phyloP scores from a whole-genome alignment of 2,113 vertebrate genomes.

The Pseudonaja textilis region DNA sequence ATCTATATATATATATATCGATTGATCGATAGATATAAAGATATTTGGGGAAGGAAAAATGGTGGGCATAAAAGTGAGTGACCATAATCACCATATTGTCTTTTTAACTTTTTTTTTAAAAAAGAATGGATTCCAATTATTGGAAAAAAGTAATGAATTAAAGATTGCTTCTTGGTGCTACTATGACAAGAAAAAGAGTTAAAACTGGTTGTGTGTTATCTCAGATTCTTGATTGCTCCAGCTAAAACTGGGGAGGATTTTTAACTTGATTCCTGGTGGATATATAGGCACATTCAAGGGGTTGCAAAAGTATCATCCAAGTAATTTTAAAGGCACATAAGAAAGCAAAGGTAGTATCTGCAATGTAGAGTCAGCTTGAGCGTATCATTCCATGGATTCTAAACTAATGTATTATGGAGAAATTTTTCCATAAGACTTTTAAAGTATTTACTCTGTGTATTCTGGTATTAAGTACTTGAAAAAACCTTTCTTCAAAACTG shows the following conservation, averaged over 20 bases:
- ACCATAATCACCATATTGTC: background rate
- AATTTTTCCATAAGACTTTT: background rate
- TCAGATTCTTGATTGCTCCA: background rate
- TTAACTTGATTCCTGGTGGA: background rate
- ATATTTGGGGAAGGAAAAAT: background rate
- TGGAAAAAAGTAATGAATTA: background rate
- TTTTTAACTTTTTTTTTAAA: background rate
- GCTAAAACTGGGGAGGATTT: background rate
- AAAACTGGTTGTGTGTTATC: background rate
- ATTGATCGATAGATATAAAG: background rate
- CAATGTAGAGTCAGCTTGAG: background rate
- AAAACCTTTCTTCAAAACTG: background rate
- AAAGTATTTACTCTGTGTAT: background rate
- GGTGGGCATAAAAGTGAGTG: background rate
- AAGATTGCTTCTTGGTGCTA: background rate
- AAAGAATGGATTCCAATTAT: background rate
- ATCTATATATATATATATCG: no score
- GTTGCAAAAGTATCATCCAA: no score
- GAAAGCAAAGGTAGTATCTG: background rate
- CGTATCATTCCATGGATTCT: background rate
- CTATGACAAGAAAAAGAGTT: background rate
- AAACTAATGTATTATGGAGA: background rate
- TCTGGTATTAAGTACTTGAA: background rate
- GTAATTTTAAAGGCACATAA: background rate
- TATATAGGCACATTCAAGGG: background rate